Evolutionary conservation across 2,888 invertebrate genomes (phyloP).

Genomic region (Clitarchus hookeri): DNA sequence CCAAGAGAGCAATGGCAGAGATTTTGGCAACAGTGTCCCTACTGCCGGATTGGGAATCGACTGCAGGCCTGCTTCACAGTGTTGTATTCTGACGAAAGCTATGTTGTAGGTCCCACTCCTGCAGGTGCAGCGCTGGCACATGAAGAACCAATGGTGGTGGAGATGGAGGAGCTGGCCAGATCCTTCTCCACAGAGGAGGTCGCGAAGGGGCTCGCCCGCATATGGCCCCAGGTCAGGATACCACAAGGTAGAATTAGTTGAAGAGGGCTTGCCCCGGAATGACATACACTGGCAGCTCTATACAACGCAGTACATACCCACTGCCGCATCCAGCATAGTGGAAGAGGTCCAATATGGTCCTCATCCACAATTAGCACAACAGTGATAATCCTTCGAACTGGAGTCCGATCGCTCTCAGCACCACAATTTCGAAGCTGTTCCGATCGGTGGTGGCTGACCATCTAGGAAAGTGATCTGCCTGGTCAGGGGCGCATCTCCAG

Average conservation of each 20-base stretch:
- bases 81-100: not conserved
- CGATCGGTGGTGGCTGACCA: constrained; percentile 43
- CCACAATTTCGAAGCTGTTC: constrained; percentile 45
- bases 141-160: not conserved
- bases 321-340: constrained; percentile 32
- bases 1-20: not conserved
- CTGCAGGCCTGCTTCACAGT: not conserved
- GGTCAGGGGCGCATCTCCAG: not conserved
- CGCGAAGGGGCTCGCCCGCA: constrained; percentile 28
- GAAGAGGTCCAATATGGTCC: constrained; percentile 41
- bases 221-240: constrained; percentile 46
- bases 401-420: constrained; percentile 48
- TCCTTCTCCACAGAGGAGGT: constrained; percentile 35
- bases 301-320: not conserved
- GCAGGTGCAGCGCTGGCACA: not conserved
- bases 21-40: not conserved
- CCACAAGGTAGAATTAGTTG: constrained; percentile 42
- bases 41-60: not conserved
- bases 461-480: constrained; percentile 42
- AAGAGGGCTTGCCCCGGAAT: constrained; percentile 40
- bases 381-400: constrained; percentile 47
- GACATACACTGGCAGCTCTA: constrained; percentile 21
- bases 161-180: constrained; percentile 18
- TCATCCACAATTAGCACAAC: constrained; percentile 41
- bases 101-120: not conserved